These are phyloP conservation scores for Ariopsis seemanni DNA, from an alignment of 2,113 vertebrate genomes.

Conservation along the genomic window DNA sequence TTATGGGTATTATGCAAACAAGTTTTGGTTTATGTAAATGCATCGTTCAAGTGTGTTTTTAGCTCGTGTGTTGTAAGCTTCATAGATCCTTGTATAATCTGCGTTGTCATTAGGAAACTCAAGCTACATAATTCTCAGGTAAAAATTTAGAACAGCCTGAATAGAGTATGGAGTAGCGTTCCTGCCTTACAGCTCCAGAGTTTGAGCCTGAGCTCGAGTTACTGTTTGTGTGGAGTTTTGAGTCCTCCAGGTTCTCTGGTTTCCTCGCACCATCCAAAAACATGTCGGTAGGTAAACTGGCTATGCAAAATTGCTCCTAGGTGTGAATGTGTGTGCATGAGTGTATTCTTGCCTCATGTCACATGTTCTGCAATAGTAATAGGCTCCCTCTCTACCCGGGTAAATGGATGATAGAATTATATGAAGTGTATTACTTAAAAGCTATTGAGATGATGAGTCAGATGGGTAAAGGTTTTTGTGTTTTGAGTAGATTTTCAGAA, in stretches of 20 bases:
- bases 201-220: not conserved
- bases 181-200: not conserved
- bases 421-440: not conserved
- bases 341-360: not conserved
- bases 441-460: not conserved
- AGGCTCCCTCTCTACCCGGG: not conserved
- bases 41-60: not conserved
- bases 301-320: not conserved
- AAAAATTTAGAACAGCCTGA: conserved; percentile 10
- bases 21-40: conserved; percentile 15
- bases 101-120: not conserved
- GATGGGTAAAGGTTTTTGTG: not conserved
- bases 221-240: not conserved
- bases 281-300: not conserved
- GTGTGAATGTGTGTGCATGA: not conserved
- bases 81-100: not conserved
- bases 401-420: not conserved
- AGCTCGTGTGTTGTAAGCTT: not conserved
- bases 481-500: not conserved
- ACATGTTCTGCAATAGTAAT: not conserved
- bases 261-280: not conserved
- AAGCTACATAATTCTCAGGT: not conserved
- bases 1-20: conserved; percentile 37
- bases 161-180: not conserved
- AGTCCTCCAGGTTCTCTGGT: not conserved